Conservation (phyloP, 1,140 invertebrate species). For the Semibalanus balanoides region DNA sequence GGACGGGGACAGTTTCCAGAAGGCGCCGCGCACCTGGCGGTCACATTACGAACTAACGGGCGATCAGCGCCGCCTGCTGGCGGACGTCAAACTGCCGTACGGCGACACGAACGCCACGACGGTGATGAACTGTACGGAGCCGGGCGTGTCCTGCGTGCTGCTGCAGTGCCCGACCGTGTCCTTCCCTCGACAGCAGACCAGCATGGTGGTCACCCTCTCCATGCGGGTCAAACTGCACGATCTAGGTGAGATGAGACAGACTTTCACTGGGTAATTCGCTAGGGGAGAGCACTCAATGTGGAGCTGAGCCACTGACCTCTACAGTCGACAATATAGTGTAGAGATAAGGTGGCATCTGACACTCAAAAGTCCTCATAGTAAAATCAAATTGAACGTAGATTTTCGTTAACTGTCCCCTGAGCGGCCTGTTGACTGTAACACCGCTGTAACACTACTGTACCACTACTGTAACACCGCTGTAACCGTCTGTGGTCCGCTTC, state of each 20-base stretch:
- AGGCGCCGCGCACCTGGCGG: not conserved
- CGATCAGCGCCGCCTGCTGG: constrained; percentile 1
- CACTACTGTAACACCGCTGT: no score
- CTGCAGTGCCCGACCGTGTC: not conserved
- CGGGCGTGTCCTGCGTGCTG: not conserved
- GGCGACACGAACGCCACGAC: not conserved
- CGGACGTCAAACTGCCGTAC: not conserved
- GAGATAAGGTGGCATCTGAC: no score
- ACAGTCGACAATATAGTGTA: no score
- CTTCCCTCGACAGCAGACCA: not conserved
- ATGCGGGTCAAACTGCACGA: not conserved
- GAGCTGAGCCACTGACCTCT: no score
- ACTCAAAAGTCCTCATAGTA: no score
- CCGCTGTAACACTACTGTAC: no score
- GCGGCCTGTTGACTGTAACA: no score
- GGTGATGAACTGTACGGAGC: not conserved
- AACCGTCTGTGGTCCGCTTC: no score
- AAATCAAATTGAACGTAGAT: no score
- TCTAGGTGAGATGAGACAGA: not conserved
- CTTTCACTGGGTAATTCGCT: no score
- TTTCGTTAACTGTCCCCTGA: no score
- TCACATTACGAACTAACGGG: not conserved
- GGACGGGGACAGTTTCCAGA: not conserved
- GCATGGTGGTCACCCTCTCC: not conserved
- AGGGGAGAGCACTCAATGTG: no score